Base-by-base conservation (phyloP, 37 sponge, comb jelly and placozoan species). In the Spongilla lacustris region DNA sequence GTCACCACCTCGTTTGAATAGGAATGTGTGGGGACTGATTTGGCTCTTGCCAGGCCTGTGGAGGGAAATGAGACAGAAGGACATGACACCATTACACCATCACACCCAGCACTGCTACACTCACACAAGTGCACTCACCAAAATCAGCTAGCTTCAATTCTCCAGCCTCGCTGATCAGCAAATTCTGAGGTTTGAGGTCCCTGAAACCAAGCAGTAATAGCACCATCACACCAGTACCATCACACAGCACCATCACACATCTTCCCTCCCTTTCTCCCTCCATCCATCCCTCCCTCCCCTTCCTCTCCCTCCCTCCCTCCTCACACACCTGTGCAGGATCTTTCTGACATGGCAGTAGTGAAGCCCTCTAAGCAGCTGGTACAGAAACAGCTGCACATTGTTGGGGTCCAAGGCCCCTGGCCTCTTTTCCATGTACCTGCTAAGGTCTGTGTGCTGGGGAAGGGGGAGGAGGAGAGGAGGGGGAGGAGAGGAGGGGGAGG, bases 1-100 rank as follows among this genome's bases (percentile, higher is more conserved):
- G 95, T 95, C 75, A 97, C 98, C 32, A 99, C 99, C 75, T 99
- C 99, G 66, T 97, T 83, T 12, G 99, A 97, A 71, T 96, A 99
- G 23, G 97, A 95, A 69, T 88, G 90, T 0, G 95, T 97, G 32
- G 99, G 99, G 28, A 99, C 97, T 67, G 99, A 99, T 84, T 99
- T 99, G 34, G 99, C 99, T 13, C 99, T 74, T 11, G 99, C 99
- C 76, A 99, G 79, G 68, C 99, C 98, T 95, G 79, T 25, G 48
- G 78, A 74, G 78, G 46, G 78, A 31, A 76, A 34, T n/a, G 26
- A 34, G 8, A 50, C 14, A 27, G 34, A 27, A 33, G 69, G 12
- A 28, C 11, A 29, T n/a, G n/a, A 5, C 67, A 30, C 24, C 49
- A 23, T 67, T 8, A 48, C 68, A 28, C 23, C 68, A 67, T 23